Base-by-base conservation (phyloP, 1,140 invertebrate genomes). In the Drosophila ironensis region DNA sequence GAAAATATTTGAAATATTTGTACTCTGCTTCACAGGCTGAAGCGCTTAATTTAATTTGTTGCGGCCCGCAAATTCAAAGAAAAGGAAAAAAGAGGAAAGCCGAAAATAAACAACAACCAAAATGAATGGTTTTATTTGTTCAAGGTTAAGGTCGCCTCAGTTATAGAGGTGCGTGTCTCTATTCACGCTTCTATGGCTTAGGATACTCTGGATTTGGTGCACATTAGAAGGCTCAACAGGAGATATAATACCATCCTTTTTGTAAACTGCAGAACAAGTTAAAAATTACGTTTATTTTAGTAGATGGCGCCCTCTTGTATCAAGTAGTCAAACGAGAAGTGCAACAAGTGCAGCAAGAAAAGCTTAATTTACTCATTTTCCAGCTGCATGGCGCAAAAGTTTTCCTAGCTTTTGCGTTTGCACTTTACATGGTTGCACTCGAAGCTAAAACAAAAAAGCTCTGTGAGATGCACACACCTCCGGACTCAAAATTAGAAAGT, bases 41-140 rank as follows among this genome's bases (percentile, higher is more conserved):
- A 52, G 37, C 35, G 72, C 44, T 68, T 45, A 61, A 74, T 74
- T 74, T 68, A 74, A 72, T 73, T 57, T 68, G 51, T 44, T 51
- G 25, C 33, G 30, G 51, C 16, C 41, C 52, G 30, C 61, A 67
- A 69, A 71, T 40, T 51, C 19, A 5, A 9, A 14, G 25, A 68
- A 12, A 52, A 59, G 28, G 38, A 25, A 50, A 16, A 9, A 16
- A 7, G 12, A 37, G 16, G 24, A 38, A 33, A 33, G 33, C 66
- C 42, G 25, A 57, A 59, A 59, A 59, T 48, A 69, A 57, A 69
- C 61, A 66, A 42, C 37, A 60, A 57, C 16, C 28, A 2, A 42
- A 67, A 68, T 54, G 69, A 69, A 69, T 70, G 67, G 66, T 46
- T 46, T 35, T 17, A 41, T 22, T 57, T 16, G 41, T 24, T 57